Evolutionary conservation across 2,113 vertebrate species (phyloP).

Genomic region (Lonchura striata): DNA sequence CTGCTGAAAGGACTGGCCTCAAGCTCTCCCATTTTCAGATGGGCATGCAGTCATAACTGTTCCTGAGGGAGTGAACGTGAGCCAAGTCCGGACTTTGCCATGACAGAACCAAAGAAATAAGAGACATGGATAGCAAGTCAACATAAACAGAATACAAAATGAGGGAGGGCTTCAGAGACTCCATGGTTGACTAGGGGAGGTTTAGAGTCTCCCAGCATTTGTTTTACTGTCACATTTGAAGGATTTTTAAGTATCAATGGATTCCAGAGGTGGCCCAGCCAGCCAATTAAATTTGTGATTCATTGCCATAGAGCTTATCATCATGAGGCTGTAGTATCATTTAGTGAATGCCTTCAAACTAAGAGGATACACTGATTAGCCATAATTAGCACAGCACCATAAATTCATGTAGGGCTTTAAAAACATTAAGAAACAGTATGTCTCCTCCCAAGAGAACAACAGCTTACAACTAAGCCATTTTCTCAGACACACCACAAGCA

Average conservation of each 20-base stretch:
- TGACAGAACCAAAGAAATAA: background rate
- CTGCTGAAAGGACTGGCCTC: background rate
- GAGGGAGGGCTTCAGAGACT: background rate
- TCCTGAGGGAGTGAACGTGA: background rate
- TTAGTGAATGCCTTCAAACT: background rate
- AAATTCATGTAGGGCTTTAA: slow-evolving; percentile 32
- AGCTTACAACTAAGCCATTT: slow-evolving; percentile 29
- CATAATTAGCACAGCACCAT: slow-evolving; percentile 32
- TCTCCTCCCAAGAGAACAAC: background rate
- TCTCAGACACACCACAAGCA: background rate
- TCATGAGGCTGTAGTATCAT: background rate
- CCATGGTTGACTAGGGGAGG: background rate
- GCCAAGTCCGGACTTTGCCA: background rate
- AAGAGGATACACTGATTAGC: slow-evolving; percentile 9
- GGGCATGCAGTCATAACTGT: background rate
- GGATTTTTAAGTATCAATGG: slow-evolving; percentile 2
- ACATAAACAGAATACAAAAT: background rate
- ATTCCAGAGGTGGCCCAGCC: background rate
- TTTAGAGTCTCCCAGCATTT: background rate
- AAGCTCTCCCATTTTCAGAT: background rate
- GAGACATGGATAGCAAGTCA: background rate
- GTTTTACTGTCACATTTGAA: slow-evolving; percentile 6
- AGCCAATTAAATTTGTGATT: slow-evolving; percentile 15
- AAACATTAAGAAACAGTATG: slow-evolving; percentile 43
- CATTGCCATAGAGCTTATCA: slow-evolving; percentile 2